These are phyloP conservation scores for Catagonus wagneri DNA, from an alignment of 2,113 vertebrate species.

Conservation along the genomic window DNA sequence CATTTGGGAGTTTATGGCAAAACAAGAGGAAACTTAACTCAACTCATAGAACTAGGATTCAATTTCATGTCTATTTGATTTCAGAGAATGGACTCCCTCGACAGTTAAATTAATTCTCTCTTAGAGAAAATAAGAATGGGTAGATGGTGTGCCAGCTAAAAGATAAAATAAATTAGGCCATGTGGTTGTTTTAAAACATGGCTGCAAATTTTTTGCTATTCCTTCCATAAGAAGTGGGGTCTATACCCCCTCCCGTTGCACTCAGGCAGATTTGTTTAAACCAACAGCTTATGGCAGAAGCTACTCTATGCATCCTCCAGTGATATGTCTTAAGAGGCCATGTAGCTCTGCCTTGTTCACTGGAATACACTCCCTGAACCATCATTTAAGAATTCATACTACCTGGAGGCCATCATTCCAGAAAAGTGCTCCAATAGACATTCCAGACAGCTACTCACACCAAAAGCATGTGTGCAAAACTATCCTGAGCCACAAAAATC, in stretches of 20 bases:
- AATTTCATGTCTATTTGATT: background rate
- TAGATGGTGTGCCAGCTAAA: background rate
- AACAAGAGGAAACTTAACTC: background rate
- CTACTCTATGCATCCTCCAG: background rate
- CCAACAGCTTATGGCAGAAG: background rate
- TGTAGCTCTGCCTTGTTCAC: background rate
- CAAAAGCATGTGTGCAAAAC: background rate
- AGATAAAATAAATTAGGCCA: background rate
- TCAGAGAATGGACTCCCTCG: background rate
- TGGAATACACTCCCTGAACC: background rate
- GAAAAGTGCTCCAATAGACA: background rate
- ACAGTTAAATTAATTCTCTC: background rate
- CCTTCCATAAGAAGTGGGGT: background rate
- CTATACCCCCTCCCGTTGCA: background rate
- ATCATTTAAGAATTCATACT: background rate
- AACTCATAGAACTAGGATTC: background rate
- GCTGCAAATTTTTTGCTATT: background rate
- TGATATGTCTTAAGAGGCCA: too few species aligned
- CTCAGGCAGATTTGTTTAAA: background rate
- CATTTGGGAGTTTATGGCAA: background rate
- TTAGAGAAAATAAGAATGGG: background rate
- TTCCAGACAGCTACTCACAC: too few species aligned
- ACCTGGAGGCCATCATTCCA: background rate
- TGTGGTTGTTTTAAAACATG: background rate
- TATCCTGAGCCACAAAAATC: background rate